Evolutionary conservation across 2,113 vertebrate species (phyloP).

Genomic region (Vimba vimba): DNA sequence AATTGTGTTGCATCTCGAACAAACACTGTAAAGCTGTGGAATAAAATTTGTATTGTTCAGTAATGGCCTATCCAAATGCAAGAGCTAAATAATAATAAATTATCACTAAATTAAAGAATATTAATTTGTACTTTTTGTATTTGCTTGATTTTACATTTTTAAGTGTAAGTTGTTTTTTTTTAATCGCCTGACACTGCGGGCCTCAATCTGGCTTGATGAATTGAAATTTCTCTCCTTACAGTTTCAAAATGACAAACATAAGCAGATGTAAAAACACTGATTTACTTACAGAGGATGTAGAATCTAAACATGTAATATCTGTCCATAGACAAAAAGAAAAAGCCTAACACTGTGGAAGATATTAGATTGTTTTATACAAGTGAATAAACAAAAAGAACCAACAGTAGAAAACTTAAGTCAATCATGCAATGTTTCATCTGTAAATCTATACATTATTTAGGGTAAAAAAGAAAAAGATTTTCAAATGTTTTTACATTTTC

Average conservation of each 20-base stretch:
- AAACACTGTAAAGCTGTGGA: neutral
- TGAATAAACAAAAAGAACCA: neutral
- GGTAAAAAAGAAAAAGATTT: neutral
- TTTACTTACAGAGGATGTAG: neutral
- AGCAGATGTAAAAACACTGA: neutral
- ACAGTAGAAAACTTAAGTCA: neutral
- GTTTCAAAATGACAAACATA: neutral
- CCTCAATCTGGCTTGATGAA: neutral
- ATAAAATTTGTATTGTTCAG: neutral
- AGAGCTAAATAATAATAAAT: neutral
- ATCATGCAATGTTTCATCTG: conserved; percentile 8
- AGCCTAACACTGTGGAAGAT: neutral
- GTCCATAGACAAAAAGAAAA: neutral
- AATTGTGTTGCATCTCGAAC: neutral
- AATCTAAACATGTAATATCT: neutral
- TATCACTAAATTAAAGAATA: neutral
- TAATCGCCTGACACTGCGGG: neutral
- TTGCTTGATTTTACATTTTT: neutral
- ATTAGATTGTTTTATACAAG: neutral
- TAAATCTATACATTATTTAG: conserved; percentile 13
- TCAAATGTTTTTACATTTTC: neutral
- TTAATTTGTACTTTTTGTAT: neutral
- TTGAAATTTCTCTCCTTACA: neutral
- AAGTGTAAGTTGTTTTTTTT: neutral
- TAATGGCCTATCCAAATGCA: neutral